Evolutionary conservation across 2,888 invertebrate species (phyloP), one percentile per base, ranked within the genome.

Genomic region (Erpobdella octoculata): DNA sequence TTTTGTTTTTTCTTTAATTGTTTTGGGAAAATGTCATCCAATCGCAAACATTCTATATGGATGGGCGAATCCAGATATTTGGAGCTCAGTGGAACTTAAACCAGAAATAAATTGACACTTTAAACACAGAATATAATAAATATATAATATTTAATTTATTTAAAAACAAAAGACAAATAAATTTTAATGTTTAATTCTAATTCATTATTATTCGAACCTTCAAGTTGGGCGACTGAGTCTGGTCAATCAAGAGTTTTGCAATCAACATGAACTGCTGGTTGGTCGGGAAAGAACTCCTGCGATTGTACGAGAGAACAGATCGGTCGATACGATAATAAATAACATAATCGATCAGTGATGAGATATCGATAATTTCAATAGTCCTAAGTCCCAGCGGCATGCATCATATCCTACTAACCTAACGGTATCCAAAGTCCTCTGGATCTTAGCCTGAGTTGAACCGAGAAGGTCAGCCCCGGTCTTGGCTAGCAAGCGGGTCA

Each of bases 401-500:
- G n/a, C n/a, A n/a, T 41, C 41, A 41, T 41, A 41, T 41, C 9
- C 41, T 21, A 31, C 73, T 66, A 18, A 82, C 82, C 81, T 78
- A 58, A 83, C 79, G n/a, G 79, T 78, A 74, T 83, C 83, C 66
- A 84, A 74, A 3, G 81, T 78, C 62, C 77, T 77, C 74, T 80
- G 79, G 8, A 96, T 90, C 85, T 96, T 96, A 73, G 89, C 89
- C 81, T 92, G 91, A 76, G 94, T 91, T 0, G 95, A 95, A 72
- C 90, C 92, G 9, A 97, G 86, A 75, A 95, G 87, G 82, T 97
- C 97, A 0, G 90, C 89, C 71, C 94, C 94, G 41, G 92, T 86
- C 83, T 95, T 96, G 83, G 91, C 90, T 71, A 97, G 89, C 21
- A 89, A 87, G 80, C 92, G 88, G 72, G 91, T 91, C 81, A 96